Evolutionary conservation across 2,113 vertebrate genomes (phyloP), one percentile per base, ranked within the genome.

Genomic region (Cynoglossus semilaevis): DNA sequence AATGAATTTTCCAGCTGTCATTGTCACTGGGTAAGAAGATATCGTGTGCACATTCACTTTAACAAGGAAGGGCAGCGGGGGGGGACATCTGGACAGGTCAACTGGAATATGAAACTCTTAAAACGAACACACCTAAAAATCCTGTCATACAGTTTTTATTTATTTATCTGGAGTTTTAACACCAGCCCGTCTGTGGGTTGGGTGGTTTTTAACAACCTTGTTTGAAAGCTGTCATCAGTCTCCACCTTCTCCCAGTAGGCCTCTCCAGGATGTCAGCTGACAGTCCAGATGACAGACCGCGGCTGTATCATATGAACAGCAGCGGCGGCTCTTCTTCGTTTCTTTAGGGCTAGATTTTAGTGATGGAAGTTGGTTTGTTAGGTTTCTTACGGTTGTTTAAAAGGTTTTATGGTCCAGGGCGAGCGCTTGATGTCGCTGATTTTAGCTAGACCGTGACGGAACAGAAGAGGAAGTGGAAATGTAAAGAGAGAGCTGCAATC

Each of bases 161-260:
- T 12, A 38, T 36, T 36, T 36, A 29, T 29, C 22, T 29, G 22
- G 22, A 29, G 22, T 6, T n/a, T n/a, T 29, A 29, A 29, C 22
- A 29, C 22, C 9, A 22, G 18, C 43, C 57, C 45, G 16, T 29
- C 37, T 62, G 45, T 53, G 52, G 45, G 44, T 73, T 68, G 38
- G 35, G 29, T 5, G 50, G 70, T 41, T 74, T 85, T 85, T 78
- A 79, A 78, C 81, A 76, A 76, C 60, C 55, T 1, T 14, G 50
- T 74, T 74, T 22, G 63, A 79, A 80, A 77, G 58, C 74, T 83
- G 83, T 81, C 83, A 72, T 74, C 69, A 58, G 22, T 83, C 63
- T 15, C 55, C 58, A 43, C 72, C 55, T 58, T 22, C 69, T 81
- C 61, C 51, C 74, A 63, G 55, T 75, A 76, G 79, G 81, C 85